Percentiles rank a stretch among this genome's conserved stretches.
phyloP scores from a whole-genome alignment of 1,140 invertebrate genomes.

The Philopotamus ludificatus region DNA sequence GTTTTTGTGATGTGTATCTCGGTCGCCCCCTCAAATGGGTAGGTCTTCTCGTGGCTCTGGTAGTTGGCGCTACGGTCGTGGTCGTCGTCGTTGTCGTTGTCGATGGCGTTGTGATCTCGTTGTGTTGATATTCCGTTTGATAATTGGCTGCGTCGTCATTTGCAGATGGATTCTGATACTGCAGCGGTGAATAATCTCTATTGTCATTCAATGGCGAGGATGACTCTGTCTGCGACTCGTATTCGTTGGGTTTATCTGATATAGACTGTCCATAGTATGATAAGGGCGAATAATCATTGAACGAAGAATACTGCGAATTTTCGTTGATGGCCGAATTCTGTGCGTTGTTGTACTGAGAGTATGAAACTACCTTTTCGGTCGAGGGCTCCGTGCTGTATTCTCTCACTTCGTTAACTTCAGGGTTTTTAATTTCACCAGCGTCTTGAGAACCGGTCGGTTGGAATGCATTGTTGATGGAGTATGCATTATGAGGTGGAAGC shows the following conservation, averaged over 20 bases:
- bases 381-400: conserved; percentile 25
- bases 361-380: conserved; percentile 18
- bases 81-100: conserved; percentile 49
- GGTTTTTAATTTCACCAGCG: conserved; percentile 30
- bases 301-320: conserved; percentile 8
- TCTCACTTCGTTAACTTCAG: conserved; percentile 32
- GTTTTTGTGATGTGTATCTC: conserved; percentile 47
- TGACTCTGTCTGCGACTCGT: too few relatives aligned
- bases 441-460: conserved; percentile 52
- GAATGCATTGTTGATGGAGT: conserved; percentile 54
- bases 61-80: conserved; percentile 47
- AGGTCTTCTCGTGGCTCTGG: conserved; percentile 25
- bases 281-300: conserved; percentile 26
- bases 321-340: neutral
- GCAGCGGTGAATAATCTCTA: conserved; percentile 29
- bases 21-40: conserved; percentile 46
- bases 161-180: conserved; percentile 42
- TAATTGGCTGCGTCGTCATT: conserved; percentile 42
- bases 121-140: conserved; percentile 24
- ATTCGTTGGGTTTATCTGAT: conserved; percentile 12
- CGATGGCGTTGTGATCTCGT: conserved; percentile 40
- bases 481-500: conserved; percentile 53
- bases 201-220: conserved; percentile 9
- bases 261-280: conserved; percentile 28
- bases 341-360: conserved; percentile 2